Evolutionary conservation across 2,113 vertebrate genomes (phyloP), one percentile per base, ranked within the genome.

Genomic region (Ivindomyrus marchei): DNA sequence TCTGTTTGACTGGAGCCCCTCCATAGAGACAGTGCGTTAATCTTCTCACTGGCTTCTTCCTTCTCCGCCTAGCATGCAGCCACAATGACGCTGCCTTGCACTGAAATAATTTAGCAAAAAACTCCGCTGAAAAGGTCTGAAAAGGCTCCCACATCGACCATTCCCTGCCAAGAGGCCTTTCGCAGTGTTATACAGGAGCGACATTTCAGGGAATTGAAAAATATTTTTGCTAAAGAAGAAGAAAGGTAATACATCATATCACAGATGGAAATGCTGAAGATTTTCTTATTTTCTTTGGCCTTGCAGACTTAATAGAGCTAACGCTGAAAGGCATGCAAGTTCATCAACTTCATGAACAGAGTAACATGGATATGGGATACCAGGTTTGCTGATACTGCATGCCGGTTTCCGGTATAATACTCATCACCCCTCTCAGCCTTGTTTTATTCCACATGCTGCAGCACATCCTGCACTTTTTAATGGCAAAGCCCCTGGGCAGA

Each of bases 191-290:
- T 31, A 27, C 50, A 86, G 85, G n/a, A 31, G 45, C n/a, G 6
- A 83, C 17, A 13, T 86, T 49, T 49, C 15, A 53, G 11, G 47
- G 74, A 91, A 52, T 85, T 42, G 31, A 90, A 66, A 90, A 91
- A 88, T 88, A 90, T 90, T 86, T 86, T 86, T 88, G 52, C 45
- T 47, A 9, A 42, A 77, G 89, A 80, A 90, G 89, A 91, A 85
- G 56, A 31, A 6, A 39, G 24, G 53, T 49, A 74, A 90, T 36
- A 24, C 58, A 62, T 89, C 84, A 85, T 86, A 49, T 49, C 10
- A 6, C 46, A 15, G 17, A 13, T 50, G 46, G 31, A 86, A 50
- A 50, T 50, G 24, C 47, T 86, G 42, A 39, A 47, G 17, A 27
- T 86, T 49, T 27, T 86, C 45, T 15, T 83, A 45, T 83, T 45